Conservation (phyloP, 2,888 invertebrate genomes). For the Perizoma affinitatum region DNA sequence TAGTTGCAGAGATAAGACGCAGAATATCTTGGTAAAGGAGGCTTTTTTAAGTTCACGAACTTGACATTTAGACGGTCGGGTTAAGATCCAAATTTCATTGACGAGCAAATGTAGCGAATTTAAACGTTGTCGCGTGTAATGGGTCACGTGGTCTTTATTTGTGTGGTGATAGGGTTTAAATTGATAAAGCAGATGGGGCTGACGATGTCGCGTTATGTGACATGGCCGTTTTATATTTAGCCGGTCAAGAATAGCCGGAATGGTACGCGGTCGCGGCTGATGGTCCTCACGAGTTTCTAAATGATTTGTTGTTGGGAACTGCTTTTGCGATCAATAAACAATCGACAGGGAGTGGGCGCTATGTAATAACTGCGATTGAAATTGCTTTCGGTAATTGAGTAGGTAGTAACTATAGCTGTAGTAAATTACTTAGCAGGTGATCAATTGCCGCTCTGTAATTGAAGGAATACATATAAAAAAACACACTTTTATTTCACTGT, state of each 20-base stretch:
- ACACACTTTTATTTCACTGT: no score
- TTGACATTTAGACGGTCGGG: constrained; percentile 21
- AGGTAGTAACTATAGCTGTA: no score
- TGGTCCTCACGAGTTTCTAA: constrained; percentile 36
- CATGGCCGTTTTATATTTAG: constrained; percentile 73
- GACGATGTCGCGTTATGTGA: constrained; percentile 74
- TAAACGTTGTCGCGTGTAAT: constrained; percentile 14
- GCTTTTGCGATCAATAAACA: constrained; percentile 38
- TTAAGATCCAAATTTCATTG: constrained; percentile 27
- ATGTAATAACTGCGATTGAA: constrained; percentile 11
- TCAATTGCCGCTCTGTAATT: no score
- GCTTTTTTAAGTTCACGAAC: constrained; percentile 18
- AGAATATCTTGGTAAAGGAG: constrained; percentile 21
- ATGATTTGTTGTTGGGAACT: constrained; percentile 41
- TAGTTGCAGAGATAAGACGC: constrained; percentile 13
- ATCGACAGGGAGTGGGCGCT: constrained; percentile 21
- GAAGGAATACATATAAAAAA: no score
- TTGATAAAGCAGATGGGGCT: constrained; percentile 46
- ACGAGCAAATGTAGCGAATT: constrained; percentile 12
- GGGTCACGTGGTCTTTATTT: constrained; percentile 23
- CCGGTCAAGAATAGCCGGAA: constrained; percentile 63
- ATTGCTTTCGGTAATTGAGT: constrained; percentile 7
- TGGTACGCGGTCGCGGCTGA: constrained; percentile 33
- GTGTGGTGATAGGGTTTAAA: constrained; percentile 46
- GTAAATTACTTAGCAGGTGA: no score